These are phyloP conservation scores for Brachionus sp. DNA, from an alignment of 1,140 invertebrate genomes.

Conservation along the genomic window DNA sequence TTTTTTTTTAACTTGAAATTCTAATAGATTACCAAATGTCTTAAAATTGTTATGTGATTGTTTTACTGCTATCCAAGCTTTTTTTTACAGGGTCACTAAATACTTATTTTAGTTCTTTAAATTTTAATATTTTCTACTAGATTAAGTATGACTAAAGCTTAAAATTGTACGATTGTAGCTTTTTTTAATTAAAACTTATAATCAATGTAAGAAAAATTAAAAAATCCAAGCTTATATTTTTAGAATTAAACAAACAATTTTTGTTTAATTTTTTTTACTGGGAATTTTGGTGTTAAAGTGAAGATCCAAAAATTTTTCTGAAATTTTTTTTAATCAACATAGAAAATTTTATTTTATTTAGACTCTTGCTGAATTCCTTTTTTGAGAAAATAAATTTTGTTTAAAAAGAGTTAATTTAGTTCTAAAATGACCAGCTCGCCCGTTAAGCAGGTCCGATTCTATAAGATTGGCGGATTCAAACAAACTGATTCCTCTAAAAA, in stretches of 20 bases:
- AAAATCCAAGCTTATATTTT: too few relatives aligned
- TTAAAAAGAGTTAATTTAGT: neutral
- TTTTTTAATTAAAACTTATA: too few relatives aligned
- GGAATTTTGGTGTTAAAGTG: neutral
- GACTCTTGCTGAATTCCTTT: neutral
- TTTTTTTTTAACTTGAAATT: neutral
- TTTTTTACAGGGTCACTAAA: neutral
- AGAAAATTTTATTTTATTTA: neutral
- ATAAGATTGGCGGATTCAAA: slow-evolving; percentile 30
- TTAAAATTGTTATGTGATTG: neutral
- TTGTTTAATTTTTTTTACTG: too few relatives aligned
- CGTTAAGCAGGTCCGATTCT: neutral
- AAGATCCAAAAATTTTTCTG: neutral
- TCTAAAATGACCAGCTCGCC: neutral
- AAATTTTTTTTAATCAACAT: too few relatives aligned
- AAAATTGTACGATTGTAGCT: too few relatives aligned
- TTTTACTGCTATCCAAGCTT: neutral
- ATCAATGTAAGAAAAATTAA: too few relatives aligned
- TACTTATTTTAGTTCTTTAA: neutral
- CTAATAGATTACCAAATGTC: neutral
- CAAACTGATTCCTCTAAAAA: neutral
- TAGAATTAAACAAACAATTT: too few relatives aligned
- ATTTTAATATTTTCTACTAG: too few relatives aligned
- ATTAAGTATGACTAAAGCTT: too few relatives aligned
- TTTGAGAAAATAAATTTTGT: neutral